Percentiles rank a stretch among this genome's conserved stretches.
These are phyloP conservation scores for Chloropsis hardwickii DNA, from an alignment of 2,113 vertebrate genomes.

Conservation along the genomic window DNA sequence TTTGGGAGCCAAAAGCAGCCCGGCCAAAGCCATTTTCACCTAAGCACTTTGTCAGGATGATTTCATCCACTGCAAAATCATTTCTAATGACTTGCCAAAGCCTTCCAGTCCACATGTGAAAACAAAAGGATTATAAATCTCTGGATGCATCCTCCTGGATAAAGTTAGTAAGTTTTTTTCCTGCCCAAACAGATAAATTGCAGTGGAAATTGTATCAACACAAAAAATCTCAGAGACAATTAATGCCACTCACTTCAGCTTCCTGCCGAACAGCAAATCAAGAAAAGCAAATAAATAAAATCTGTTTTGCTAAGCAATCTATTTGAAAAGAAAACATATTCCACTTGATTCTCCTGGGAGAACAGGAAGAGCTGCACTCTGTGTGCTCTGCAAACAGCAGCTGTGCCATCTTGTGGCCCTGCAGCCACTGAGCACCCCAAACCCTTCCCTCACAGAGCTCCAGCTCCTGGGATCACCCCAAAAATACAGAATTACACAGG, in stretches of 20 bases:
- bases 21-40: constrained; percentile 28
- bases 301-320: constrained; percentile 4
- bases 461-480: not conserved
- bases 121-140: constrained; percentile 32
- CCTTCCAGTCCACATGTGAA: not conserved
- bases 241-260: not conserved
- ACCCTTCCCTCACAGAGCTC: not conserved
- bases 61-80: constrained; percentile 1
- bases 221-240: not conserved
- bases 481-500: not conserved
- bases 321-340: not conserved
- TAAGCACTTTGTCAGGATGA: constrained; percentile 35
- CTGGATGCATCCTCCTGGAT: constrained; percentile 18
- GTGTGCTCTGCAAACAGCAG: not conserved
- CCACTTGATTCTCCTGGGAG: not conserved
- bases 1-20: not conserved
- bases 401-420: constrained; percentile 66
- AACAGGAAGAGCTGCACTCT: not conserved
- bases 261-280: not conserved
- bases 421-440: not conserved
- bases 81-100: not conserved
- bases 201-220: constrained; percentile 25
- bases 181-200: constrained; percentile 32
- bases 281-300: constrained; percentile 5
- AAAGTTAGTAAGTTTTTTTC: not conserved